Percentiles rank a stretch among this genome's conserved stretches.
phyloP scores from a whole-genome alignment of 1,140 invertebrate genomes.

The Zaprionus ornatus region DNA sequence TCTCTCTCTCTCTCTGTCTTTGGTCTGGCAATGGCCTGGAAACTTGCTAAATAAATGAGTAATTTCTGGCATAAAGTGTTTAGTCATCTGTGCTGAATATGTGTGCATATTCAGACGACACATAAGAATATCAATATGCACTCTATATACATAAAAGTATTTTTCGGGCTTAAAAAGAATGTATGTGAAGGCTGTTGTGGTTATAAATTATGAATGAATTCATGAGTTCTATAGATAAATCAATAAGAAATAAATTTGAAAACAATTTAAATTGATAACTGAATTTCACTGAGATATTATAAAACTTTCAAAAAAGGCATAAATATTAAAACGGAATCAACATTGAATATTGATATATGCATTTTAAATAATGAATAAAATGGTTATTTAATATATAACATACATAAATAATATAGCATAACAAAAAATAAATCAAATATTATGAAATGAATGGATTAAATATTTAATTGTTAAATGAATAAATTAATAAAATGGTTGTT shows the following conservation, averaged over 20 bases:
- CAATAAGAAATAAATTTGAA: background rate
- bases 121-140: background rate
- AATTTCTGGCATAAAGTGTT: slow-evolving; percentile 26
- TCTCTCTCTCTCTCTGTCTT: background rate
- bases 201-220: background rate
- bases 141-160: background rate
- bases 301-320: background rate
- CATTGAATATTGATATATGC: no score
- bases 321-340: background rate
- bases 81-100: background rate
- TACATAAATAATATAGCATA: slow-evolving; percentile 29
- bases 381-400: slow-evolving; percentile 5
- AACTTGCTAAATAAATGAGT: slow-evolving; percentile 43
- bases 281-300: background rate
- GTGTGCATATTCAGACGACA: background rate
- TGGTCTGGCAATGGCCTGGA: slow-evolving; percentile 16
- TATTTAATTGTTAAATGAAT: no score
- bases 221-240: background rate
- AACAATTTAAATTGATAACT: background rate
- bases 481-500: no score
- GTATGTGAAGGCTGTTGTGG: background rate
- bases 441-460: background rate
- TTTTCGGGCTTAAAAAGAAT: background rate
- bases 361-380: slow-evolving; percentile 6
- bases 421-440: background rate